Base-by-base conservation (phyloP, 1,140 invertebrate species). In the Vanessa atalanta region DNA sequence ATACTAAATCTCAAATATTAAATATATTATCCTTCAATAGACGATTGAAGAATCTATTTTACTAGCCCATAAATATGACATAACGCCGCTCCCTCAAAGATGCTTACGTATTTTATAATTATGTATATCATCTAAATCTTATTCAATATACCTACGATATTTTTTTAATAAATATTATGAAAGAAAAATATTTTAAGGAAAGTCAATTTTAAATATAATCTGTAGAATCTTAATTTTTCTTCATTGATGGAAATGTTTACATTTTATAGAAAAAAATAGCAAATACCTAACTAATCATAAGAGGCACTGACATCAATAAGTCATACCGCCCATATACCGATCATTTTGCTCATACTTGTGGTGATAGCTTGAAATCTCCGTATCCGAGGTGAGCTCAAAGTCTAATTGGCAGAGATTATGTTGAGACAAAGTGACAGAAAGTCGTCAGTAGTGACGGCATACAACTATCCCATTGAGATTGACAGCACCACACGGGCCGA, bases 381-480 rank as follows among this genome's bases (percentile, higher is more conserved):
- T 57, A 61, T 61, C 65, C 51, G 47, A 76, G 63, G 53, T 77
- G 63, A 79, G 73, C 71, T 51, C 83, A 84, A 86, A 84, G 82
- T 87, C 79, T 86, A 83, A 82, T 86, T 87, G 81, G 84, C 83
- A 84, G 57, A 77, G 70, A 73, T 60, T 73, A 72, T 79, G 76
- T 72, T 73, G 77, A 78, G 73, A 71, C 69, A 73, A 71, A 53
- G 71, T 72, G 75, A 70, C 75, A 72, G 66, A 73, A 79, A 63
- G 53, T 74, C 70, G 72, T 65, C 74, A 71, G 53, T 9, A 31
- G 57, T 73, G 68, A 69, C 66, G 66, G 72, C 76, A 76, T 70
- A 72, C 71, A 78, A 70, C 65, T 81, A 81, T 80, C 85, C 77
- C 79, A 82, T 86, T 31, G 48, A 51, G 50, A 16, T 37, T 61